A percentile compares a stretch with the other conserved stretches of the same genome.
phyloP scores from a whole-genome alignment of 1,140 invertebrate genomes.

The Saccostrea glomerata region DNA sequence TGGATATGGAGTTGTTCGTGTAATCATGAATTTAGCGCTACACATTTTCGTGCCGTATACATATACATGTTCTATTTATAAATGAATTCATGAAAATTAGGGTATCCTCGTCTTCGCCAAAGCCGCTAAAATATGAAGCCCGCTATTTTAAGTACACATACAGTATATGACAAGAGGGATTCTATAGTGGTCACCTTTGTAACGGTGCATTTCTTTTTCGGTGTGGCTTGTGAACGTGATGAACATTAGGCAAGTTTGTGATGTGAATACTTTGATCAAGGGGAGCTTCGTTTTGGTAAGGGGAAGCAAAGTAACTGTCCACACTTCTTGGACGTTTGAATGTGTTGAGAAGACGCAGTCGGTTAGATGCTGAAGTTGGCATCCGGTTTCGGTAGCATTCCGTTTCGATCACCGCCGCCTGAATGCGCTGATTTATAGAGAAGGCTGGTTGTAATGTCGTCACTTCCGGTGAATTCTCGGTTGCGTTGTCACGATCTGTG shows the following conservation, averaged over 20 bases:
- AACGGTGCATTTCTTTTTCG: conserved; percentile 17
- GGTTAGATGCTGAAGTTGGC: conserved; percentile 1
- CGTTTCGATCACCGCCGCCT: conserved; percentile 3
- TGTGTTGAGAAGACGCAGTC: conserved; percentile 32
- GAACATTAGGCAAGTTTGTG: conserved; percentile 12
- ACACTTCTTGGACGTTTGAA: conserved; percentile 42
- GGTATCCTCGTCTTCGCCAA: no score
- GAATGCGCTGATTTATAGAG: conserved; percentile 13
- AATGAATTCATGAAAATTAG: no score
- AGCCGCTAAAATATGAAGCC: no score
- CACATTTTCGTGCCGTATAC: no score
- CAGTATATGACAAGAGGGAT: no score
- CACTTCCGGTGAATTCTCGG: neutral
- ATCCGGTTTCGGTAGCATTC: conserved; percentile 19
- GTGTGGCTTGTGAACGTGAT: neutral
- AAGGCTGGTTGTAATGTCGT: conserved; percentile 3
- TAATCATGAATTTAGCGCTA: no score
- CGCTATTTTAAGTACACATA: no score
- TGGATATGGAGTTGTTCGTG: no score
- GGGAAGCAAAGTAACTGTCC: conserved; percentile 20
- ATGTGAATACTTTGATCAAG: conserved; percentile 31
- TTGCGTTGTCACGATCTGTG: neutral
- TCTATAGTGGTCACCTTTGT: neutral
- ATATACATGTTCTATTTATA: no score
- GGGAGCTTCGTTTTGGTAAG: neutral